Evolutionary conservation across 2,888 invertebrate species (phyloP).

Genomic region (Pomacea canaliculata): DNA sequence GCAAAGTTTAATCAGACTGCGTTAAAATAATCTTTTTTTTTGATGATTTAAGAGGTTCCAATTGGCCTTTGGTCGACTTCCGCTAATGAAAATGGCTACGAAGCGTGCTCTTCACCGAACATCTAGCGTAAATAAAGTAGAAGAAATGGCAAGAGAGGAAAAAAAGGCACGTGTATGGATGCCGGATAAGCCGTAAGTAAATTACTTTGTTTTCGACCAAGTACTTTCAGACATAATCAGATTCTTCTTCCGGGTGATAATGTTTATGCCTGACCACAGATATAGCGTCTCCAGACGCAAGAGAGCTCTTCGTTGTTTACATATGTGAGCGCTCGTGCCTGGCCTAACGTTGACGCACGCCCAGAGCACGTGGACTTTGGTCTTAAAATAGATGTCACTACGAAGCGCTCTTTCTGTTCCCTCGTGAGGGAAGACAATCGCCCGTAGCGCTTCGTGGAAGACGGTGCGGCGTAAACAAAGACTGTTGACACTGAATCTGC

Average conservation of each 20-base stretch:
- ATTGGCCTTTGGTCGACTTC: slow-evolving; percentile 16
- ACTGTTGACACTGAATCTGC: too few relatives aligned
- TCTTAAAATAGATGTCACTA: slow-evolving; percentile 3
- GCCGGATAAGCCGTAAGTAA: slow-evolving; percentile 26
- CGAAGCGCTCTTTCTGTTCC: too few relatives aligned
- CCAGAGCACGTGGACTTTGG: neutral
- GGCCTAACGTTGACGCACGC: neutral
- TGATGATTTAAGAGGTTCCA: neutral
- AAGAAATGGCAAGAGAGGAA: slow-evolving; percentile 19
- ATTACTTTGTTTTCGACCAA: neutral
- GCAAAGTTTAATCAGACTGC: too few relatives aligned
- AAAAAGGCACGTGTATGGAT: slow-evolving; percentile 14
- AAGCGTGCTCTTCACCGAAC: slow-evolving; percentile 15
- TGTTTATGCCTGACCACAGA: too few relatives aligned
- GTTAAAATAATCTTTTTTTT: too few relatives aligned
- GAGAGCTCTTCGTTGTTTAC: too few relatives aligned
- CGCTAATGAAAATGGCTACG: slow-evolving; percentile 22
- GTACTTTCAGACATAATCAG: neutral
- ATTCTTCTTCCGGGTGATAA: too few relatives aligned
- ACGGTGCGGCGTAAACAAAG: too few relatives aligned
- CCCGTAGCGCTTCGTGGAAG: too few relatives aligned
- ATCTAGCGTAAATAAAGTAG: slow-evolving; percentile 17
- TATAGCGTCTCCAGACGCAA: too few relatives aligned
- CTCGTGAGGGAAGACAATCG: too few relatives aligned
- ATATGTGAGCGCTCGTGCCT: neutral